Evolutionary conservation across 2,797 vertebrate species (phyloP).

Genomic region (Pipistrellus kuhlii): DNA sequence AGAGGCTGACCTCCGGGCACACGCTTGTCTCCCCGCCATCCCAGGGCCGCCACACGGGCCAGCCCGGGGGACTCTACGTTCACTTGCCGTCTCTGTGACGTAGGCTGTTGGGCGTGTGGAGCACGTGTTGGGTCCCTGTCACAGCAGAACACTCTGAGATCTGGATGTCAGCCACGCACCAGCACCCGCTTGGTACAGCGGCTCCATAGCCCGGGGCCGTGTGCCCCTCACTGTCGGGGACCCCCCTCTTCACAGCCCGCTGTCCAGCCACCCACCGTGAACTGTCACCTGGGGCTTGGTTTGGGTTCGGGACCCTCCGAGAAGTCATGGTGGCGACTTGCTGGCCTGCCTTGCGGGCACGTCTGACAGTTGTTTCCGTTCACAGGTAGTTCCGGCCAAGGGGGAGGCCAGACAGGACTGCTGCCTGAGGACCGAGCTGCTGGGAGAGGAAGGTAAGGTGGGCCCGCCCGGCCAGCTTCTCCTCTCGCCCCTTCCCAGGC

Average conservation of each 20-base stretch:
- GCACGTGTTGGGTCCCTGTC: not conserved
- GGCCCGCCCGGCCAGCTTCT: not conserved
- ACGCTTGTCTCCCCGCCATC: not conserved
- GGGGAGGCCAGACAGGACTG: constrained; percentile 90
- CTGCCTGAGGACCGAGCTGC: constrained; percentile 91
- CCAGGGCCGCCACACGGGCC: not conserved
- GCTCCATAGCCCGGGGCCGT: not conserved
- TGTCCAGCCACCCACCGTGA: not conserved
- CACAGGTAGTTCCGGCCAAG: constrained; percentile 92
- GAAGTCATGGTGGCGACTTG: not conserved
- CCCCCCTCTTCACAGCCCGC: not conserved
- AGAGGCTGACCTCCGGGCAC: not conserved
- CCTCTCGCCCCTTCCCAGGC: not conserved
- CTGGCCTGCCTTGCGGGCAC: not conserved
- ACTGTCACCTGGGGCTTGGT: too few relatives aligned
- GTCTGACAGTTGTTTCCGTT: constrained; percentile 41
- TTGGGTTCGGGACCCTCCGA: rapidly evolving
- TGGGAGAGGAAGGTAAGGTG: constrained; percentile 90
- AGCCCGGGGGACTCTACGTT: not conserved
- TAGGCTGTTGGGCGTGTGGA: not conserved
- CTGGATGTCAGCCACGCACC: not conserved
- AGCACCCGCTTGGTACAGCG: not conserved
- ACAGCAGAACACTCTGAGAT: not conserved
- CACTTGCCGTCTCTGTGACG: not conserved
- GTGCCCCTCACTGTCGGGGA: not conserved